Percentiles rank a stretch among this genome's conserved stretches.
These are phyloP conservation scores for Papilio machaon DNA, from an alignment of 1,140 invertebrate genomes.

Conservation along the genomic window DNA sequence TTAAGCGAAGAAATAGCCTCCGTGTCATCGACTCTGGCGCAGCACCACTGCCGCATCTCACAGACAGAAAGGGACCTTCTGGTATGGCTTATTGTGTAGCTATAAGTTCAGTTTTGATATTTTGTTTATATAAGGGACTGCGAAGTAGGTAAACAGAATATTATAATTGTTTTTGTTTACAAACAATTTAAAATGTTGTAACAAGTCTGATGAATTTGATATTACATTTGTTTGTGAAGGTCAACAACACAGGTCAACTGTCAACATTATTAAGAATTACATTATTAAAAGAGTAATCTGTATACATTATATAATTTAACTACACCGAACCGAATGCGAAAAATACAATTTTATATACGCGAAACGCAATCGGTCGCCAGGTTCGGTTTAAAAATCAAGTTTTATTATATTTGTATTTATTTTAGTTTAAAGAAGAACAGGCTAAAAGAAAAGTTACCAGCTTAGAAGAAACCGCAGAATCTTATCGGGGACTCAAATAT, in stretches of 20 bases:
- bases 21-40: constrained; percentile 51
- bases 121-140: background rate
- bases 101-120: background rate
- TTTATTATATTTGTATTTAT: background rate
- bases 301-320: background rate
- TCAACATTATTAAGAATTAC: background rate
- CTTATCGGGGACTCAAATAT: constrained; percentile 53
- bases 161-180: background rate
- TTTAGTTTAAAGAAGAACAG: constrained; percentile 71
- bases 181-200: no score
- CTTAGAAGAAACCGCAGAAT: constrained; percentile 55
- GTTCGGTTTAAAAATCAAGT: background rate
- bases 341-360: background rate
- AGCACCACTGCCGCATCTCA: constrained; percentile 53
- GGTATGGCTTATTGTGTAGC: constrained; percentile 4
- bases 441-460: constrained; percentile 54
- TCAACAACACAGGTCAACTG: no score
- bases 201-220: no score
- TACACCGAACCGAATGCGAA: background rate
- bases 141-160: background rate
- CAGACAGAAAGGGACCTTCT: constrained; percentile 66
- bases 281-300: background rate
- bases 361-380: no score
- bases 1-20: constrained; percentile 57
- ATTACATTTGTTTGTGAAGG: background rate